Evolutionary conservation across 2,113 vertebrate species (phyloP), one percentile per base, ranked within the genome.

Genomic region (Aspiorhynchus laticeps): DNA sequence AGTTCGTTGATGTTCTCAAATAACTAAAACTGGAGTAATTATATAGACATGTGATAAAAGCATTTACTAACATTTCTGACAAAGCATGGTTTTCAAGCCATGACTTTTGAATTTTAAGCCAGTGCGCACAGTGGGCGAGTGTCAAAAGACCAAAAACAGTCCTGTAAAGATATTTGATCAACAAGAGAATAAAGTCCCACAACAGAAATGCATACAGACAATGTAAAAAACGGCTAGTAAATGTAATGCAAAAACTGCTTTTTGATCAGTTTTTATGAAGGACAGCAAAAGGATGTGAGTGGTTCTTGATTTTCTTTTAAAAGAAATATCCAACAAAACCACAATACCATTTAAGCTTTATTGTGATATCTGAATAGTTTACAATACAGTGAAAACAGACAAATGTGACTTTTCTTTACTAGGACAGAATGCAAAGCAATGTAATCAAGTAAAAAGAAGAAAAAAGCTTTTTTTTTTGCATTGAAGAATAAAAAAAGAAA

Each of bases 381-480:
- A 96, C 96, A 97, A 96, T 96, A 96, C 95, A 96, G 96, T 97
- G 96, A 96, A 97, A 96, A 95, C 93, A 94, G 93, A 97, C 95
- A 91, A 94, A 94, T 94, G 92, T 94, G 94, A 96, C 95, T 94
- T 95, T 92, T 90, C 93, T 93, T 94, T 95, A 95, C 95, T 95
- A 95, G 94, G 95, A 97, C 96, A 95, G 92, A 94, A 94, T 92
- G 93, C 93, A 94, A 95, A 97, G 96, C 96, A 96, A 95, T 90
- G 94, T 92, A 96, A 94, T 94, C 93, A 95, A 94, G 94, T 93
- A 90, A 93, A 94, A 93, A 94, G 90, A 88, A 88, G 67, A 88
- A 93, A 93, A 94, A 94, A 51, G 24, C 33, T 41, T 67, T 85
- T 41, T 67, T 85, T 89, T 91, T 91, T 90, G 91, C 92, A 48